Conservation (phyloP, 2,888 invertebrate species). For the Cryptophagus acutangulus region DNA sequence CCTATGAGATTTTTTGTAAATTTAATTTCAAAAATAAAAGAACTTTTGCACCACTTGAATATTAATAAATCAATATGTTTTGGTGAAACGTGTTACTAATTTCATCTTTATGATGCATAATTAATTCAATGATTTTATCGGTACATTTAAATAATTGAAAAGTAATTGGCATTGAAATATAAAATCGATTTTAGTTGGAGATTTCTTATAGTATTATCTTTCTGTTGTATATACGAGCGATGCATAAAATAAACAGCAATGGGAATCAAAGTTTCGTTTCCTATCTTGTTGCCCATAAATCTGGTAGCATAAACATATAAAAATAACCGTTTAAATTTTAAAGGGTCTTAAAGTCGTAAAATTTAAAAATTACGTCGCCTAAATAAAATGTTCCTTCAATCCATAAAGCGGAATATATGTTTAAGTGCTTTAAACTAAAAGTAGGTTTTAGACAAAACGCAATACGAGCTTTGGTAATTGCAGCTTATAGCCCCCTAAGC, state of each 20-base stretch:
- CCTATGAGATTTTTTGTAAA: no score
- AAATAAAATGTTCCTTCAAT: constrained; percentile 33
- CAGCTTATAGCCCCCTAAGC: constrained; percentile 28
- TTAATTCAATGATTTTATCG: no score
- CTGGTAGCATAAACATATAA: constrained; percentile 32
- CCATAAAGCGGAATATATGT: constrained; percentile 36
- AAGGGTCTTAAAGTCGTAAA: constrained; percentile 34
- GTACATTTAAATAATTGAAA: no score
- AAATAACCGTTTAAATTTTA: constrained; percentile 33
- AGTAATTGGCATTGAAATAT: no score
- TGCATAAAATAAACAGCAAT: constrained; percentile 25
- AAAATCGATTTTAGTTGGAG: no score
- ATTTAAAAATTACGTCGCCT: constrained; percentile 35
- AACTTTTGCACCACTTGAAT: no score
- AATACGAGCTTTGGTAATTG: not conserved
- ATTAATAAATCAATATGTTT: no score
- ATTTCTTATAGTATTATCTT: no score
- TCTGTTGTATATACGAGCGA: no score
- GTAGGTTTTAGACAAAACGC: constrained; percentile 12
- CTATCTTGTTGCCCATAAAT: constrained; percentile 23
- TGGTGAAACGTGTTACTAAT: no score
- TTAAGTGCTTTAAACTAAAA: constrained; percentile 34
- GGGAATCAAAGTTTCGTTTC: constrained; percentile 23
- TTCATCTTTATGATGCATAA: no score
- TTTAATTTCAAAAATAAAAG: no score